Base-by-base conservation (phyloP, 2,113 vertebrate genomes). In the Aptenodytes forsteri region DNA sequence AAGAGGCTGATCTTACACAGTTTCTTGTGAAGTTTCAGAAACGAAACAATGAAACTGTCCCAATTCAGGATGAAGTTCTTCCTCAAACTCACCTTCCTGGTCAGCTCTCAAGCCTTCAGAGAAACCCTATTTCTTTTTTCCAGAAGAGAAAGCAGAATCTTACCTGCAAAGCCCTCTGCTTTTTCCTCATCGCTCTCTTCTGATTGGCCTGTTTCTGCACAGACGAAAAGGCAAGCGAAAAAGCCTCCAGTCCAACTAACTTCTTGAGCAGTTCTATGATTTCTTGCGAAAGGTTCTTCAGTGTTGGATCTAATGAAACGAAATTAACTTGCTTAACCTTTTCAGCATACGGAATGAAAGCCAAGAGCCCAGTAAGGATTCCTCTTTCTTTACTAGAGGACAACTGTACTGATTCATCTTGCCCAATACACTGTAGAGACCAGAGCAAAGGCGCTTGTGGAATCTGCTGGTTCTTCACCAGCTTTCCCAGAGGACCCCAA, bases 201-300 rank as follows among this genome's bases (percentile, higher is more conserved):
- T 98, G 98, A 27, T 92, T 97, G 32, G 99, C 99, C 91, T 99
- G 98, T 91, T 98, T 99, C 98, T 99, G 99, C 64, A 99, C 99
- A 2, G 98, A 97, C 16, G 99, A 99, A 93, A 99, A 99, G 44
- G 99, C 98, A 71, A 99, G 80, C 0, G 99, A 99, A 97, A 99
- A 99, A 6, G 19, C 97, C 95, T 99, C 98, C 64, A 99, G 97
- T 4, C 99, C 99, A 27, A 99, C 99, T 76, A 99, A 97, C 91
- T 98, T 99, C 98, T 99, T 99, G 40, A 99, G 98, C 90, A 99
- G 96, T 71, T 99, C 99, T 42, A 99, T 99, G 83, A 99, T 98
- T 98, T 99, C 99, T 93, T 99, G 99, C 9, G 99, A 98, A 61
- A 99, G 98, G 95, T 99, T 99, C 98, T 99, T 99, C 90, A 99